A percentile compares a stretch with the other conserved stretches of the same genome.
Conservation (phyloP, 2,888 invertebrate genomes). For the Leptopilina myrica region DNA sequence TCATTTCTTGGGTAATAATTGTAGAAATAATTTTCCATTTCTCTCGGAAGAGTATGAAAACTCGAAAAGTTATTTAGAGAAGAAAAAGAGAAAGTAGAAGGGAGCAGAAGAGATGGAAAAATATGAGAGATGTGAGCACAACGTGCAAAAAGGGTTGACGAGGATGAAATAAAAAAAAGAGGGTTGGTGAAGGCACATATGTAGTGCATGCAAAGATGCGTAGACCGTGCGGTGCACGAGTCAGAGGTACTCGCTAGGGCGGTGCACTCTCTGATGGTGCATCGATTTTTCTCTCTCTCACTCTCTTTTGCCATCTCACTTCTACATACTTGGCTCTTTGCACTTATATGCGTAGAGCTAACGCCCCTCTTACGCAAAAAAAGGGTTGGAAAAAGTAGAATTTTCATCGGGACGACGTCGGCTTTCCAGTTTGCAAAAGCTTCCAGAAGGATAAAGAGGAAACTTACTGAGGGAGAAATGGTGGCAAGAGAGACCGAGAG, state of each 20-base stretch:
- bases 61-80: constrained; percentile 12
- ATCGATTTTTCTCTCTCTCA: constrained; percentile 74
- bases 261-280: constrained; percentile 72
- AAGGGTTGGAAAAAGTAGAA: constrained; percentile 64
- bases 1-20: no score
- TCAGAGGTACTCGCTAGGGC: constrained; percentile 66
- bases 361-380: constrained; percentile 61
- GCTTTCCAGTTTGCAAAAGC: constrained; percentile 46
- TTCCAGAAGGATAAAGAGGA: constrained; percentile 25
- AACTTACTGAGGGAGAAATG: constrained; percentile 51
- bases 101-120: constrained; percentile 43
- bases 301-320: constrained; percentile 60
- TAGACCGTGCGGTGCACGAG: constrained; percentile 66
- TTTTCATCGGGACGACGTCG: constrained; percentile 59
- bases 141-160: constrained; percentile 58
- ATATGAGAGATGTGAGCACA: constrained; percentile 30
- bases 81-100: neutral
- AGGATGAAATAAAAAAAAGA: constrained; percentile 59
- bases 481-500: neutral
- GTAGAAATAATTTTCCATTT: neutral
- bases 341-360: constrained; percentile 68
- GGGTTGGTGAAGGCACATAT: constrained; percentile 60
- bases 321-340: constrained; percentile 64
- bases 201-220: constrained; percentile 72
- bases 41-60: neutral